Base-by-base conservation (phyloP, 2,888 invertebrate genomes). In the Artemia sinica region DNA sequence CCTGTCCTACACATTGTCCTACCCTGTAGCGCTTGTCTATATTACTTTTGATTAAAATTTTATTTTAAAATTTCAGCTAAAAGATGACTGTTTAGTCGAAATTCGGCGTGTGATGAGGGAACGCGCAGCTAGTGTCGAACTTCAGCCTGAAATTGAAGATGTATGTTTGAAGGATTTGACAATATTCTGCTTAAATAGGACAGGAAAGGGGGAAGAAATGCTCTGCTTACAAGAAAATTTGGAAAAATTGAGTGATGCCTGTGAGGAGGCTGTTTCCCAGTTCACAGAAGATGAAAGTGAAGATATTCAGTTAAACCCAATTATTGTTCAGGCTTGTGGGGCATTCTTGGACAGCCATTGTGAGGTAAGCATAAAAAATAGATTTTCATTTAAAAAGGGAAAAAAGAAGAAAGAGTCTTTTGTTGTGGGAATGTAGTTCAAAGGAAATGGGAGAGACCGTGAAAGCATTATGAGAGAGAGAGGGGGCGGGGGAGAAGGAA, bases 101-200 rank as follows among this genome's bases (percentile, higher is more conserved):
- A 86, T 97, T 5, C 85, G 86, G 73, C 84, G 92, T 72, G 90
- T 94, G 63, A 93, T 98, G 91, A 83, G 91, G 50, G 90, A 92
- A 77, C 82, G 97, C 72, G 94, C 97, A 0, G 82, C 89, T 9
- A 90, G 89, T 75, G 94, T 97, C 1, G 90, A 94, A 76, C 81
- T 98, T 63, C 86, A 93, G 75, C 97, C 97, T 1, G 91, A 94
- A 79, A 87, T 98, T 67, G 96, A 96, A 79, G 88, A 89, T 74
- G 83, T 82, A 52, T 98, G 98, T 76, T 81, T 97, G 41, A 84
- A 85, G 71, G 94, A 96, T 75, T 82, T 98, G 28, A 87, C 89
- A 0, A 82, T 83, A 70, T 82, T 84, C 74, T 98, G 98, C 77
- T 86, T 85, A 70, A 87, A 88, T 73, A 87, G 89, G 77, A 86